Percentiles rank a stretch among this genome's conserved stretches.
Conservation (phyloP, 2,797 vertebrate species). For the Melanogrammus aeglefinus region DNA sequence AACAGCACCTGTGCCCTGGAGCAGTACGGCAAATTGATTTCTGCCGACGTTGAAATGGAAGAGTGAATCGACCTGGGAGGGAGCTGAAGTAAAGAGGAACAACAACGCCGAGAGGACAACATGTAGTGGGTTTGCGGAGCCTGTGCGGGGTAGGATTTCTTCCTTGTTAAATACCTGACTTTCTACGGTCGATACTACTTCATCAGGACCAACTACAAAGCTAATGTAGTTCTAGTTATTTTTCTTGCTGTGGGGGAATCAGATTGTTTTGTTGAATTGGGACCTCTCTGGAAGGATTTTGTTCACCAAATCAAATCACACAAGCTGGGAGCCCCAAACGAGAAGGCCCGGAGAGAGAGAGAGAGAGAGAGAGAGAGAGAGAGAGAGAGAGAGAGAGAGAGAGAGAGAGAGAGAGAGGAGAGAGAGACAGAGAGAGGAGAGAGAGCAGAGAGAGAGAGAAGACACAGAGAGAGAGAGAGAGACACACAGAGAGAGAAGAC, state of each 20-base stretch:
- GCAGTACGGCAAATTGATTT: neutral
- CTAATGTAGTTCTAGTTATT: slow-evolving; percentile 4
- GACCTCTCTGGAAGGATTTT: neutral
- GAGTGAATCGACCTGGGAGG: neutral
- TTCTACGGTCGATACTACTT: neutral
- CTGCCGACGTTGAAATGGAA: neutral
- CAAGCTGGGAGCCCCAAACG: neutral
- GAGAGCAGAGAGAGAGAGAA: no score
- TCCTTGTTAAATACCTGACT: neutral
- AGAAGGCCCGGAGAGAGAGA: neutral
- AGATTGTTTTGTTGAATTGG: slow-evolving; percentile 1
- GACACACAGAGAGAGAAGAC: no score
- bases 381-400: no score
- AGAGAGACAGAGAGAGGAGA: no score
- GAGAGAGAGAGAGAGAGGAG: no score
- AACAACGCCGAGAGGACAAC: neutral
- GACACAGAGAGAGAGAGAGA: no score
- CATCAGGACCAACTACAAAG: neutral
- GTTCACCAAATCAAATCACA: neutral
- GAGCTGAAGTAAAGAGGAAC: neutral
- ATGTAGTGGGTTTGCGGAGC: neutral
- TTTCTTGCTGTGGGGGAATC: neutral
- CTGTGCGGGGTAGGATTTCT: neutral
- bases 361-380: no score
- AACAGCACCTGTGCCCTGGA: neutral